These are phyloP conservation scores for Syrmaticus mikado DNA, from an alignment of 2,113 vertebrate species.

Conservation along the genomic window DNA sequence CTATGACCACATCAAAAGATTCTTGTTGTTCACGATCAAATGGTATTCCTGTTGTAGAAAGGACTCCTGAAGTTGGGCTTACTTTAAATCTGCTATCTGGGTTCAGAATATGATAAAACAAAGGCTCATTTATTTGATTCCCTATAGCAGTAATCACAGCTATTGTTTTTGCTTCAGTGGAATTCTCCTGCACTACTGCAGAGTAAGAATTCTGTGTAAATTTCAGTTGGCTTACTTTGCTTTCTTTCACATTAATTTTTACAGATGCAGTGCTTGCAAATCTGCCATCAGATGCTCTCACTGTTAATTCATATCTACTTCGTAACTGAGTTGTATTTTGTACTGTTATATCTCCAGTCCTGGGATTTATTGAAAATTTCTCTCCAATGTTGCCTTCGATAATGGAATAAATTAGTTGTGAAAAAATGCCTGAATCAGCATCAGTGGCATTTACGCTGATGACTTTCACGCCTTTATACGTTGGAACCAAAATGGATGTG, in stretches of 20 bases:
- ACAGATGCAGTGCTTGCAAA: conserved; percentile 87
- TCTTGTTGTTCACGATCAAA: conserved; percentile 93
- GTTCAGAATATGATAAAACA: conserved; percentile 94
- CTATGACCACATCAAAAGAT: conserved; percentile 88
- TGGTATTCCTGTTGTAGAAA: conserved; percentile 90
- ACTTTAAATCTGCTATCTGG: conserved; percentile 93
- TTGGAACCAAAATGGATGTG: conserved; percentile 87
- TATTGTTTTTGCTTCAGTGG: conserved; percentile 85
- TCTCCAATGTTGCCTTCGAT: conserved; percentile 96
- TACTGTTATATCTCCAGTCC: conserved; percentile 86
- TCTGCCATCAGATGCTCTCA: conserved; percentile 92
- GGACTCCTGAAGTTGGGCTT: conserved; percentile 91
- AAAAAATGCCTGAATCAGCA: conserved; percentile 88
- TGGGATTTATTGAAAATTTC: conserved; percentile 88
- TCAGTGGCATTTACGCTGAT: conserved; percentile 89
- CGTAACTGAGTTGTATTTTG: conserved; percentile 93
- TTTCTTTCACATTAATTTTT: conserved; percentile 93
- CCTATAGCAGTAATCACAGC: conserved; percentile 89
- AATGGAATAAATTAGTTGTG: conserved; percentile 91
- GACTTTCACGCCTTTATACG: conserved; percentile 92
- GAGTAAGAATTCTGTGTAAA: conserved; percentile 90
- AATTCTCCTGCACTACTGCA: conserved; percentile 89
- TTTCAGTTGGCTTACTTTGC: conserved; percentile 88
- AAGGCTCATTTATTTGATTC: conserved; percentile 91
- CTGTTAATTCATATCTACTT: conserved; percentile 92